Percentiles rank a stretch among this genome's conserved stretches.
phyloP scores from a whole-genome alignment of 1,140 invertebrate genomes.

The Drosophila quadrilineata region DNA sequence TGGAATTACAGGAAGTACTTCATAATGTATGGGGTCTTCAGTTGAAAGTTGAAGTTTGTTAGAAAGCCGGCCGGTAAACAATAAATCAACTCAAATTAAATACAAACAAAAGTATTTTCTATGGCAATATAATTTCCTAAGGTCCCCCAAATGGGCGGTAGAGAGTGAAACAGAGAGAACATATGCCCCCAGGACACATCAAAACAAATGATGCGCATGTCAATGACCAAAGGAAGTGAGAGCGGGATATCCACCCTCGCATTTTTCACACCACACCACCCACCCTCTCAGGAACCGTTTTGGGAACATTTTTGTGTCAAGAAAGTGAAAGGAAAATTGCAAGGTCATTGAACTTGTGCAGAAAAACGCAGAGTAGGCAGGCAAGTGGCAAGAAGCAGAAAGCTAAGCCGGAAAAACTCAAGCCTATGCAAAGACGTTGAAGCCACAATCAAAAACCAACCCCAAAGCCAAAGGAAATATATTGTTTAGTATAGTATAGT shows the following conservation, averaged over 20 bases:
- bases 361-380: slow-evolving; percentile 4
- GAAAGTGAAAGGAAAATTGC: slow-evolving; percentile 65
- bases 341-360: slow-evolving; percentile 60
- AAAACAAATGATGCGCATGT: slow-evolving; percentile 50
- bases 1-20: background rate
- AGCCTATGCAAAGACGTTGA: slow-evolving; percentile 11
- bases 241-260: slow-evolving; percentile 41
- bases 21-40: background rate
- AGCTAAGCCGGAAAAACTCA: slow-evolving; percentile 49
- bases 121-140: slow-evolving; percentile 27
- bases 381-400: too few relatives aligned
- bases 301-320: slow-evolving; percentile 35
- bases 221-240: slow-evolving; percentile 8
- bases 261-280: slow-evolving; percentile 1
- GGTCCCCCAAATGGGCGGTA: background rate
- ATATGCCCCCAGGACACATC: background rate
- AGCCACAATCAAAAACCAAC: slow-evolving; percentile 35
- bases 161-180: too few relatives aligned
- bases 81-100: slow-evolving; percentile 32
- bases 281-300: slow-evolving; percentile 13
- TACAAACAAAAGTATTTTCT: slow-evolving; percentile 43
- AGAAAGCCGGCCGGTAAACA: slow-evolving; percentile 35
- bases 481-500: too few relatives aligned
- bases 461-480: slow-evolving; percentile 25
- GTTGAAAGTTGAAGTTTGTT: background rate